Evolutionary conservation across 2,113 vertebrate species (phyloP).

Genomic region (Fulica atra): DNA sequence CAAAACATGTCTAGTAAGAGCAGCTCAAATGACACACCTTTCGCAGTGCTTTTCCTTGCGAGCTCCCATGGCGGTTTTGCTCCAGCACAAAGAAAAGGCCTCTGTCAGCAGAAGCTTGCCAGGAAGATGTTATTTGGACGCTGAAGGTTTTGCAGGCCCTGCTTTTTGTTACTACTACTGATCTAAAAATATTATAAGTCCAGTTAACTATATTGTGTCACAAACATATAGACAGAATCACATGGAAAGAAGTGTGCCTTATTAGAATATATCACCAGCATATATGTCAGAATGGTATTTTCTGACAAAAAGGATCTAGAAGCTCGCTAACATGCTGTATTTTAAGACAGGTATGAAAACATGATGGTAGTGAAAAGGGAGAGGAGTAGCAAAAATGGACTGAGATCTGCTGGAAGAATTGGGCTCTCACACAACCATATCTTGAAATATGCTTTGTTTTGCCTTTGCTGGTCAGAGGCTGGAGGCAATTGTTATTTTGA

Average conservation of each 20-base stretch:
- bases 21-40: background rate
- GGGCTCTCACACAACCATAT: background rate
- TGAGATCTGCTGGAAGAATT: background rate
- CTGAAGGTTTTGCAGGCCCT: background rate
- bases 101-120: background rate
- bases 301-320: background rate
- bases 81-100: background rate
- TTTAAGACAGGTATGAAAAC: background rate
- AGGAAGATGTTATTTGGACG: background rate
- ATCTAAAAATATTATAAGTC: background rate
- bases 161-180: background rate
- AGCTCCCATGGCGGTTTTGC: background rate
- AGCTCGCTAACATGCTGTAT: background rate
- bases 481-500: background rate
- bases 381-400: background rate
- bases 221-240: background rate
- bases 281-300: background rate
- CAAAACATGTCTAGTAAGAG: background rate
- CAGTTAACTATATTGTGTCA: background rate
- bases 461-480: background rate
- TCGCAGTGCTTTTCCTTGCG: fast-evolving
- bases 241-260: fast-evolving
- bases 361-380: background rate
- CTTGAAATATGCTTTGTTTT: background rate
- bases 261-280: background rate